Evolutionary conservation across 2,888 invertebrate species (phyloP), one percentile per base, ranked within the genome.

Genomic region (Nezara viridula): DNA sequence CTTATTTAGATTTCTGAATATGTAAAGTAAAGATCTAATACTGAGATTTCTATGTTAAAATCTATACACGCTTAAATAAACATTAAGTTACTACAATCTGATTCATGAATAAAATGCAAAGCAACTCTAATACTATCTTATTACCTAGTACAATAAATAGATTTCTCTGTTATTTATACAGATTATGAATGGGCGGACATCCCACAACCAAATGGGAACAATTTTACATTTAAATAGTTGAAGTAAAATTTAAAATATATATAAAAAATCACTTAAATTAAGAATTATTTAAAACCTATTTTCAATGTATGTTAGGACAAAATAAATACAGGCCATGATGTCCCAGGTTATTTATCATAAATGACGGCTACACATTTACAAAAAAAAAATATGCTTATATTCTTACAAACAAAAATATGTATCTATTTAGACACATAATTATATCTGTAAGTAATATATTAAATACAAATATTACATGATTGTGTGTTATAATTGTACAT

Each of bases 81-180:
- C 66, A 89, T 90, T 85, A 90, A 89, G 87, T 90, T 86, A 60
- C 90, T 89, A 89, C 40, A 37, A 88, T 89, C 85, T 89, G 89
- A 90, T 85, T 89, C 88, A 77, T 49, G 60, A 89, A 89, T 90
- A 90, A 90, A 90, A 90, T 89, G 89, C 90, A 90, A 90, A 90
- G 90, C 90, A 90, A 66, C 47, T 85, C 86, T 89, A 90, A 89
- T 88, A 73, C 89, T 90, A 89, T 90, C 85, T 88, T 66, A 89
- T 87, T 86, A 24, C 77, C 90, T 90, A 90, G 89, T 90, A 90
- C 90, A 90, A 90, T 90, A 90, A 90, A 90, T 90, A 90, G 89
- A 90, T 90, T 86, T 88, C 90, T 90, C 90, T 90, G 90, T 90
- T 89, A 88, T 88, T 89, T 89, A 50, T 66, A 81, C 86, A 85